Evolutionary conservation across 2,888 invertebrate species (phyloP), one percentile per base, ranked within the genome.

Genomic region (Scelioninae gen. 2): DNA sequence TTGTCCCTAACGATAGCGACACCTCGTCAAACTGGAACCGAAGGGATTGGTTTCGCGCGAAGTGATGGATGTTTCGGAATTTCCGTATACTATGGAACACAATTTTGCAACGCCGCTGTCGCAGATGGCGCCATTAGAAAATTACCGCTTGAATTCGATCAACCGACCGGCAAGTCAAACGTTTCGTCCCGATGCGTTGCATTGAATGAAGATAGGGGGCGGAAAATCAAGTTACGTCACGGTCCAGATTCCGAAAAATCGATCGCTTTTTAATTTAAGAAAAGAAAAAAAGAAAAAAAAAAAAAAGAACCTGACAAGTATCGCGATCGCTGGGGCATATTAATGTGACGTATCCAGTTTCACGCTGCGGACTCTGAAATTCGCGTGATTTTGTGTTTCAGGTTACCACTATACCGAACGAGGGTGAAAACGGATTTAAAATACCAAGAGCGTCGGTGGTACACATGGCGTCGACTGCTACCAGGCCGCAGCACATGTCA

Each of bases 381-480:
- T 39, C 55, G 39, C 43, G 43, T 70, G 43, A 22, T 50, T 50
- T 68, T 69, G 25, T 69, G 67, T 84, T 83, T 45, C 82, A 86
- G 85, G 84, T 86, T 78, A 86, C 85, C 69, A 83, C 85, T 46
- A 82, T 85, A 81, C 83, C 85, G 78, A 82, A 85, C 82, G 83
- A 84, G 78, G 81, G 80, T 76, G 80, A 83, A 75, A 81, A 83
- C 81, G 82, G 81, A 76, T 85, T 84, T 76, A 85, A 83, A 80
- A 84, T 86, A 81, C 84, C 86, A 73, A 79, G 83, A 78, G 81
- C 84, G 64, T 84, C 86, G 68, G 84, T 85, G 76, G 85, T 86
- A 74, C 85, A 86, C 80, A 85, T 86, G 84, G 83, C 85, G 76
- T 85, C 86, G 69, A 83, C 84, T 74, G 84, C 85, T 33, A 85